phyloP scores from a whole-genome alignment of 2,113 vertebrate genomes.

The Alouatta palliata region DNA sequence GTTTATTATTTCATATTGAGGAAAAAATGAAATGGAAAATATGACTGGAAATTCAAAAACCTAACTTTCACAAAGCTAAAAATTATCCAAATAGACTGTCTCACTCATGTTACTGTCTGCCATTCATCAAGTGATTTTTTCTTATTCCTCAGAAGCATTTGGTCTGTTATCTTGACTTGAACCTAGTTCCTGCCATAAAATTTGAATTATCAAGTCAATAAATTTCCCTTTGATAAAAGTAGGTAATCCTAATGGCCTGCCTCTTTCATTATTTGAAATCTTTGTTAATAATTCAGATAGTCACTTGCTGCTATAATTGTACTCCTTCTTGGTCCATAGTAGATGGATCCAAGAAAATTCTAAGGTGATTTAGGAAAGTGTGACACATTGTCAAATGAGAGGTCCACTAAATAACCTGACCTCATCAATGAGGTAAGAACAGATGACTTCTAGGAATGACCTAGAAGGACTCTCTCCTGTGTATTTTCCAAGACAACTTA shows the following conservation, averaged over 20 bases:
- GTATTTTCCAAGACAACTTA: conserved; percentile 26
- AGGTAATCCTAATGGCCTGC: background rate
- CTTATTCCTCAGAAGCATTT: background rate
- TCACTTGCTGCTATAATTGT: background rate
- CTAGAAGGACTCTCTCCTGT: background rate
- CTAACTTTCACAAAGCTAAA: background rate
- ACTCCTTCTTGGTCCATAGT: background rate
- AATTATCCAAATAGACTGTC: background rate
- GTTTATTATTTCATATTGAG: background rate
- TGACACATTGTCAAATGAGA: background rate
- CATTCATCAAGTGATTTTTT: background rate
- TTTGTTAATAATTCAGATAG: background rate
- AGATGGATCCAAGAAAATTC: background rate
- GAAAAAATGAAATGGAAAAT: background rate
- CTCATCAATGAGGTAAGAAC: background rate
- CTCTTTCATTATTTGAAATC: background rate
- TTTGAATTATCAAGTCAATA: background rate
- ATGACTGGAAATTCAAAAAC: background rate
- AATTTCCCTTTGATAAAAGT: background rate
- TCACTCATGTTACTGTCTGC: background rate
- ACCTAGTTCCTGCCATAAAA: background rate
- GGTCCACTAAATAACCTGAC: background rate
- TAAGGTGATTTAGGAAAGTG: background rate
- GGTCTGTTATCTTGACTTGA: background rate
- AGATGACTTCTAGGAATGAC: background rate